These are phyloP conservation scores for Hylaea fasciaria DNA, from an alignment of 2,888 invertebrate species.

Conservation along the genomic window DNA sequence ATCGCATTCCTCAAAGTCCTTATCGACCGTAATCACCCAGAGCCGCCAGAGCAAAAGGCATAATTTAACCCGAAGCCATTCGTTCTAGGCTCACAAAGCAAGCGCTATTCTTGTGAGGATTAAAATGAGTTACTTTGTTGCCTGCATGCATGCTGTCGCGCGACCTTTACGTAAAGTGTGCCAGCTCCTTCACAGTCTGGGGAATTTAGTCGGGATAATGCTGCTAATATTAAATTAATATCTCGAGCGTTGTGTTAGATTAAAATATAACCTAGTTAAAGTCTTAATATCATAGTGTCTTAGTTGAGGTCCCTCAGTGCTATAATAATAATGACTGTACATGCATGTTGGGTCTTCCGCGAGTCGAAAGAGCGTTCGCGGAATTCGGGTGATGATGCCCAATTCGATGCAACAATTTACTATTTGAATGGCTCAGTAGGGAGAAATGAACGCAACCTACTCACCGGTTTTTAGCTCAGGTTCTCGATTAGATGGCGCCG, in stretches of 20 bases:
- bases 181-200: conserved; percentile 44
- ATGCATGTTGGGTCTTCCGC: no score
- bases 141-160: conserved; percentile 54
- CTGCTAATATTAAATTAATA: conserved; percentile 40
- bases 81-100: conserved; percentile 61
- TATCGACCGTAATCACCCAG: conserved; percentile 42
- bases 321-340: no score
- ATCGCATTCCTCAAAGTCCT: conserved; percentile 29
- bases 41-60: conserved; percentile 48
- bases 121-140: conserved; percentile 73
- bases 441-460: no score
- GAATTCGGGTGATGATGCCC: no score
- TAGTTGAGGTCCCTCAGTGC: conserved; percentile 16
- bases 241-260: conserved; percentile 27
- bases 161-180: conserved; percentile 16
- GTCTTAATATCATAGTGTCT: no score
- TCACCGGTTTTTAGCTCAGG: no score
- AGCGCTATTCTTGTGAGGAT: conserved; percentile 65
- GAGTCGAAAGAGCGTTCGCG: no score
- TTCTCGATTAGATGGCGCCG: no score
- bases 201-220: conserved; percentile 50
- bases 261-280: conserved; percentile 27
- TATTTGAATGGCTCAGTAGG: no score
- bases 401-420: no score
- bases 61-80: conserved; percentile 62